A percentile compares a stretch with the other conserved stretches of the same genome.
These are phyloP conservation scores for Synergus laeviventris DNA, from an alignment of 2,888 invertebrate genomes.

Conservation along the genomic window DNA sequence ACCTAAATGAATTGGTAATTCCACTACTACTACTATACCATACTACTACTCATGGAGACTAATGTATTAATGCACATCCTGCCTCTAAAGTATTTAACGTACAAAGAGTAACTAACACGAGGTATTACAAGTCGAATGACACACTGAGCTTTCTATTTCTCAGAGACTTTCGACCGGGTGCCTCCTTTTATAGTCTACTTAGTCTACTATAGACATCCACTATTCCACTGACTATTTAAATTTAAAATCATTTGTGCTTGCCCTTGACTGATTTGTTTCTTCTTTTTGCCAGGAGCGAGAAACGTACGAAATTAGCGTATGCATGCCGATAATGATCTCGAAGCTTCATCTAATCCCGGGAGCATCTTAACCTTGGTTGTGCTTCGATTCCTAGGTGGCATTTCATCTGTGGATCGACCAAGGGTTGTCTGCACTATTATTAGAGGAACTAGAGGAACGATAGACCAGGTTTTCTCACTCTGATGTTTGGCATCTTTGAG, in stretches of 20 bases:
- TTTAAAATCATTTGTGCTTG: constrained; percentile 15
- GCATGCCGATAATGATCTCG: constrained; percentile 39
- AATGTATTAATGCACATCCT: too few relatives aligned
- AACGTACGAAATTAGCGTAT: constrained; percentile 32
- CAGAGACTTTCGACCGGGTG: constrained; percentile 4
- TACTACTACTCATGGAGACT: too few relatives aligned
- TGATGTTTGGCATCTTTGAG: constrained; percentile 6
- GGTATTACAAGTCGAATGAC: constrained; percentile 9
- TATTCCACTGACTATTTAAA: background rate
- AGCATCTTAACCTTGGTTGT: constrained; percentile 37
- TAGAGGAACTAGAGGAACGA: constrained; percentile 36
- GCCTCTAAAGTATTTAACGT: background rate
- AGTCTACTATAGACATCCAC: background rate
- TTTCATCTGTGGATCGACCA: constrained; percentile 34
- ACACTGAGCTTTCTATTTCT: constrained; percentile 28
- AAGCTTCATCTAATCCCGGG: constrained; percentile 35
- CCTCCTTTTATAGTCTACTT: too few relatives aligned
- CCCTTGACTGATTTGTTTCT: constrained; percentile 16
- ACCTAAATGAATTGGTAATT: too few relatives aligned
- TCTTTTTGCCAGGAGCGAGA: constrained; percentile 19
- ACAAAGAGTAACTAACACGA: background rate
- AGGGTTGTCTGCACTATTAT: constrained; percentile 32
- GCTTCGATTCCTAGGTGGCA: constrained; percentile 36
- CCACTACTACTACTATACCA: too few relatives aligned
- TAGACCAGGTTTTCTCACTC: constrained; percentile 30